Conservation (phyloP, 2,113 vertebrate genomes). For the Neofelis nebulosa region DNA sequence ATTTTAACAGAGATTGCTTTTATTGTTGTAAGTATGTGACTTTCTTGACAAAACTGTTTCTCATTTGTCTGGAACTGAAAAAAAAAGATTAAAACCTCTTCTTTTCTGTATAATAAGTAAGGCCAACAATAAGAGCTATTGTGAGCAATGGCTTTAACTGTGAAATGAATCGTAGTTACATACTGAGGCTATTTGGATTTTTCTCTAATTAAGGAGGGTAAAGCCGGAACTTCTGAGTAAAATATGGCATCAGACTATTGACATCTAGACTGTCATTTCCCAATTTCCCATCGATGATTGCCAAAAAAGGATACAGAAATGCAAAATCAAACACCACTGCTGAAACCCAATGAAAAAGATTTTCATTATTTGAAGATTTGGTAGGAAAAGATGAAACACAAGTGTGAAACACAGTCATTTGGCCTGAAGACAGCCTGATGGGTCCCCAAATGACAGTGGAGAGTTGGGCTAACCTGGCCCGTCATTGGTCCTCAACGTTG, state of each 20-base stretch:
- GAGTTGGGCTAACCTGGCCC: background rate
- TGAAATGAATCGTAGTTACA: conserved; percentile 11
- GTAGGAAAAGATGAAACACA: background rate
- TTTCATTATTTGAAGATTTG: background rate
- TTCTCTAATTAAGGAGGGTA: background rate
- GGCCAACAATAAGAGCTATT: background rate
- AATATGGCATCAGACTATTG: background rate
- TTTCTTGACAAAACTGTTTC: background rate
- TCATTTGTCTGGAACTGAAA: conserved; percentile 2
- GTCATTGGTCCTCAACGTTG: background rate
- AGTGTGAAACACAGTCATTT: background rate
- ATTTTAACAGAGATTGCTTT: background rate
- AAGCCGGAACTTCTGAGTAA: background rate
- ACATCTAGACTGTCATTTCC: background rate
- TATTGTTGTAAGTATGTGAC: background rate
- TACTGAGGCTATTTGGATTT: background rate
- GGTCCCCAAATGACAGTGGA: background rate
- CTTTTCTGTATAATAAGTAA: background rate
- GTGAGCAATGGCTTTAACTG: background rate
- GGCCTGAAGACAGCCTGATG: background rate
- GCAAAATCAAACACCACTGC: background rate
- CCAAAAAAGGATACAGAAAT: background rate
- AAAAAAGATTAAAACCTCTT: background rate
- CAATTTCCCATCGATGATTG: background rate
- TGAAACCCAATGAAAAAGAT: background rate